These are phyloP conservation scores for Calephelis perditalis DNA, from an alignment of 2,888 invertebrate genomes.

Conservation along the genomic window DNA sequence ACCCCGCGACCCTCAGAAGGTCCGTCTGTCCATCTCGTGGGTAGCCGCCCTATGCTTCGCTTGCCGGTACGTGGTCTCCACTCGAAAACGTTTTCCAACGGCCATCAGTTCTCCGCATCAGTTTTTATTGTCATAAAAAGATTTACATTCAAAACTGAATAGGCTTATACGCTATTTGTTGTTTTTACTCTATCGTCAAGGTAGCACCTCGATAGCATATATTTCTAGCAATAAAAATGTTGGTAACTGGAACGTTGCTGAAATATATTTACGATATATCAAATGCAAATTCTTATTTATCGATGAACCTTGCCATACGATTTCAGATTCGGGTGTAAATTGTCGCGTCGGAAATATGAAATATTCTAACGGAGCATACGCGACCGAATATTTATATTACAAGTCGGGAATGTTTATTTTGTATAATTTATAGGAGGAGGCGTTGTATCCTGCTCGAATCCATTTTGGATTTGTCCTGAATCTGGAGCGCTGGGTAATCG, in stretches of 20 bases:
- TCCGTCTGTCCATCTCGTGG: too few relatives aligned
- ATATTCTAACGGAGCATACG: conserved; percentile 38
- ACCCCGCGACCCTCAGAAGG: too few relatives aligned
- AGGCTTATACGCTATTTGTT: too few relatives aligned
- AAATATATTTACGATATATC: conserved; percentile 40
- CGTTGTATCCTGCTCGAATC: conserved; percentile 10
- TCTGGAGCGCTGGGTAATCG: conserved; percentile 1
- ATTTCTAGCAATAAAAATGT: conserved; percentile 22
- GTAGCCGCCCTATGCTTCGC: too few relatives aligned
- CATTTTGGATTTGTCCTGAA: conserved; percentile 9
- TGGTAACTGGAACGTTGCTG: conserved; percentile 20
- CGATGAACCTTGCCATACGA: conserved; percentile 39
- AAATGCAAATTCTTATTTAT: conserved; percentile 55
- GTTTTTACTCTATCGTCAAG: neutral
- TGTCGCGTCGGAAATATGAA: conserved; percentile 46
- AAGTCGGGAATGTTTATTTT: conserved; percentile 13
- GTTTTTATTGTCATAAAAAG: too few relatives aligned
- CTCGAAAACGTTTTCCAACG: too few relatives aligned
- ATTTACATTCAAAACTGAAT: too few relatives aligned
- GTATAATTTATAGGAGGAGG: conserved; percentile 12
- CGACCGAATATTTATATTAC: conserved; percentile 12
- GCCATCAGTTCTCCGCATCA: too few relatives aligned
- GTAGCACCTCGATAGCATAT: neutral
- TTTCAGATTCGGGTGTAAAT: conserved; percentile 43
- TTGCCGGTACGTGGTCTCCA: too few relatives aligned